A percentile compares a stretch with the other conserved stretches of the same genome.
These are phyloP conservation scores for Sternarchorhynchus goeldii DNA, from an alignment of 2,797 vertebrate species.

Conservation along the genomic window DNA sequence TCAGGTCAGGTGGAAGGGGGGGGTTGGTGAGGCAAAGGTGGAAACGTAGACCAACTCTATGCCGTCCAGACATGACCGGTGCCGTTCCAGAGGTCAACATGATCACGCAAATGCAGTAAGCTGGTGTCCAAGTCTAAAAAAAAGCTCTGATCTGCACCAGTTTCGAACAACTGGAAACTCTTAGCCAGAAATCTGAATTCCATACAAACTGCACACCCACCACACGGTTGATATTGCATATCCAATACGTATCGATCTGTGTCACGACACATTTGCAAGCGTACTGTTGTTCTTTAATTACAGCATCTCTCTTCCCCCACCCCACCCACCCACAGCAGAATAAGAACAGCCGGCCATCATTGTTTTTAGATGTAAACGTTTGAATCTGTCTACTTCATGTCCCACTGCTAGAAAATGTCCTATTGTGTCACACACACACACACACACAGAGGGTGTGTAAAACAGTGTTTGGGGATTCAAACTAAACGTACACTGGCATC, in stretches of 20 bases:
- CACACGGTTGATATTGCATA: background rate
- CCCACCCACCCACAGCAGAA: constrained; percentile 24
- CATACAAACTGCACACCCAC: background rate
- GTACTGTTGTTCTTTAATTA: constrained; percentile 17
- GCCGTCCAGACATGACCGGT: too few species aligned
- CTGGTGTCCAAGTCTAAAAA: background rate
- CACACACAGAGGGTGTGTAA: background rate
- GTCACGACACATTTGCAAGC: background rate
- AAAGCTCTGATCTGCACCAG: background rate
- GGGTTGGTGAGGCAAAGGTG: background rate
- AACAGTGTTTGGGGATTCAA: background rate
- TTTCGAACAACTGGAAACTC: background rate
- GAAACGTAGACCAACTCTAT: too few species aligned
- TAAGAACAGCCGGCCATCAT: constrained; percentile 40
- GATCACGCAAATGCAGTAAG: background rate
- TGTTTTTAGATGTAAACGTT: constrained; percentile 34
- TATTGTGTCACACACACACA: constrained; percentile 39
- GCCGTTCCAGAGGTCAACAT: too few species aligned
- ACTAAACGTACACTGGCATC: background rate
- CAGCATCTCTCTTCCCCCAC: constrained; percentile 8
- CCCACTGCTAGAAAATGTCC: constrained; percentile 44
- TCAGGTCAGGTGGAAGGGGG: background rate
- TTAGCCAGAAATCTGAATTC: background rate
- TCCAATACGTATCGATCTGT: too few species aligned
- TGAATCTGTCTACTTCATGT: constrained; percentile 54